A percentile compares a stretch with the other conserved stretches of the same genome.
Evolutionary conservation across 2,113 vertebrate species (phyloP).

Genomic region (Platysteira castanea): DNA sequence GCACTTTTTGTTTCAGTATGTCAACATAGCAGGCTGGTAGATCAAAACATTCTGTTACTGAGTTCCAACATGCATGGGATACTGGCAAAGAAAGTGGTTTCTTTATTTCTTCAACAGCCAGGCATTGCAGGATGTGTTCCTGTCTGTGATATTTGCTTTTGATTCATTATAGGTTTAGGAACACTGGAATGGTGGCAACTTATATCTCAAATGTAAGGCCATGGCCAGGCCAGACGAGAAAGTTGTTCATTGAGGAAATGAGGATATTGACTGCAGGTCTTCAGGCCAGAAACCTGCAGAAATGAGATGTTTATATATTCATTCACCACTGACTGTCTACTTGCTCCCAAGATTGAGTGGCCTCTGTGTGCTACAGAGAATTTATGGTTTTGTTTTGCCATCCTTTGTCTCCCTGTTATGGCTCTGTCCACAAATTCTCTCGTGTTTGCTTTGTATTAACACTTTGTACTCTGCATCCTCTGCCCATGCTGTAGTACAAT

Average conservation of each 20-base stretch:
- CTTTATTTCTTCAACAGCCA: background rate
- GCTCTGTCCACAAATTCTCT: background rate
- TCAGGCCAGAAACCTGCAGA: background rate
- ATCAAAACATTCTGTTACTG: background rate
- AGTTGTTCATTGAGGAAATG: background rate
- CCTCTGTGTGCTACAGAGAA: background rate
- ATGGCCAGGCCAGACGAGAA: background rate
- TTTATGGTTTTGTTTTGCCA: background rate
- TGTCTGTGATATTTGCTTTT: constrained; percentile 2
- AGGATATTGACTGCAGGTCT: background rate
- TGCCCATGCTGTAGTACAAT: background rate
- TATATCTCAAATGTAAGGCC: background rate
- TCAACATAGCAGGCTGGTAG: constrained; percentile 28
- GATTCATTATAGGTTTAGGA: background rate
- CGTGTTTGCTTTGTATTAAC: background rate
- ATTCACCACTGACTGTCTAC: background rate
- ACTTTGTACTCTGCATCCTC: background rate
- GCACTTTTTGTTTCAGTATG: constrained; percentile 46
- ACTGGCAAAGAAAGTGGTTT: constrained; percentile 11
- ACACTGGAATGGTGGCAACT: background rate
- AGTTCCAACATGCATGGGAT: constrained; percentile 42
- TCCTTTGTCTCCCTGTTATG: background rate
- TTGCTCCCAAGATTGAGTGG: background rate
- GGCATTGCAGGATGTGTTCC: background rate
- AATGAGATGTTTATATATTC: background rate